Evolutionary conservation across 2,888 invertebrate species (phyloP).

Genomic region (Plebejus melissa): DNA sequence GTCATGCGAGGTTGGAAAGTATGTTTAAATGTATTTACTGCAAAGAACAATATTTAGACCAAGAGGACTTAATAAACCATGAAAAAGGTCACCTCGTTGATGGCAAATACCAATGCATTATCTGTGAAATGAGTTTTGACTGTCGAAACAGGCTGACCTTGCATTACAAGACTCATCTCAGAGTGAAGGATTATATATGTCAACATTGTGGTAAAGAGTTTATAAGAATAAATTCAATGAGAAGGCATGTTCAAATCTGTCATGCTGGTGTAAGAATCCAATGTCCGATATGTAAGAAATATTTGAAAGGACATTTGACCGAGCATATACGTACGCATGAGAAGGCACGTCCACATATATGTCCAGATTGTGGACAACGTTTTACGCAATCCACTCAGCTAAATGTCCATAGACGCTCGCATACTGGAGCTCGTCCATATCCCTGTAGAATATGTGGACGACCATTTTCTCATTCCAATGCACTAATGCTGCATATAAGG

Average conservation of each 20-base stretch:
- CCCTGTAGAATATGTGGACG: conserved; percentile 88
- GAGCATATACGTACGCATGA: conserved; percentile 91
- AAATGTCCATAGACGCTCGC: conserved; percentile 90
- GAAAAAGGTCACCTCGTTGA: conserved; percentile 85
- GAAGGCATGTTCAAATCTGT: conserved; percentile 86
- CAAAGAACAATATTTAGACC: conserved; percentile 54
- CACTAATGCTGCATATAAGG: conserved; percentile 89
- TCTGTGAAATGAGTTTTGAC: conserved; percentile 85
- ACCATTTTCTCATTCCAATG: conserved; percentile 91
- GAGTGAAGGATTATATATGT: conserved; percentile 87
- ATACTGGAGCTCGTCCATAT: conserved; percentile 91
- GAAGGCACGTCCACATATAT: conserved; percentile 86
- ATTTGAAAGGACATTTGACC: conserved; percentile 88
- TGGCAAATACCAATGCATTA: conserved; percentile 84
- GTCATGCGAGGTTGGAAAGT: conserved; percentile 78
- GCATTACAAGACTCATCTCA: conserved; percentile 84
- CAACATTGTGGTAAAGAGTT: conserved; percentile 90
- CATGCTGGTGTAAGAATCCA: conserved; percentile 88
- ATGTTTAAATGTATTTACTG: conserved; percentile 84
- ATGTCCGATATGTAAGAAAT: conserved; percentile 89
- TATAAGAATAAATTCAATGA: conserved; percentile 84
- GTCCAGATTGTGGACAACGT: conserved; percentile 86
- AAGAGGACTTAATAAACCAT: conserved; percentile 79
- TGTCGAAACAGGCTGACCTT: conserved; percentile 80
- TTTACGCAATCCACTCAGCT: conserved; percentile 92